phyloP scores from a whole-genome alignment of 2,113 vertebrate species.

The mouse (Mus musculus) region DNA sequence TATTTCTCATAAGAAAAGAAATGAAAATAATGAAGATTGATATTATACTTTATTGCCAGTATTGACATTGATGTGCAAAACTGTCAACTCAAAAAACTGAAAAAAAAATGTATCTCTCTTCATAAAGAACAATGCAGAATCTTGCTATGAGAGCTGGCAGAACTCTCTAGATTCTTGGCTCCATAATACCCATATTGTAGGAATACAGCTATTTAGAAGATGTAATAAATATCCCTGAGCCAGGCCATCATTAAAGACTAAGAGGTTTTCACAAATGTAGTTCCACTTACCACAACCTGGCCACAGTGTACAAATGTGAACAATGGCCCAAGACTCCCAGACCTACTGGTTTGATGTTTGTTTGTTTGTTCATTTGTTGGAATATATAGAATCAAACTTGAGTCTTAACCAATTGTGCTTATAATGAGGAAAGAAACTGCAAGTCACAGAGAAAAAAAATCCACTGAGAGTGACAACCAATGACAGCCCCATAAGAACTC shows the following conservation, averaged over 20 bases:
- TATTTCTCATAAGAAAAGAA: conserved; percentile 46
- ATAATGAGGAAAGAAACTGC: background rate
- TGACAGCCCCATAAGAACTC: background rate
- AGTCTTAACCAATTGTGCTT: background rate
- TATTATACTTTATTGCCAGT: background rate
- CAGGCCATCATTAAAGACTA: background rate
- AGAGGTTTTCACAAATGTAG: background rate
- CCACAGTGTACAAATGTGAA: background rate
- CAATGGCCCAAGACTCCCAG: background rate
- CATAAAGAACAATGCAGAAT: background rate
- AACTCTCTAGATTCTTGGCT: conserved; percentile 45
- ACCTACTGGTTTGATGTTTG: no score
- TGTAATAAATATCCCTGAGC: background rate
- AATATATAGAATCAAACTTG: background rate
- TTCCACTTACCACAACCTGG: background rate
- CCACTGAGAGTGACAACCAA: background rate
- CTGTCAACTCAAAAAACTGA: background rate
- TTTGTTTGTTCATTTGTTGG: background rate
- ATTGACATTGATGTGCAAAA: conserved; percentile 23
- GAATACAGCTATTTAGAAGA: background rate
- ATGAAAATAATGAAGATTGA: background rate
- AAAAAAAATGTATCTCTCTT: conserved; percentile 30
- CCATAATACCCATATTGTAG: background rate
- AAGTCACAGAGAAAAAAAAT: background rate
- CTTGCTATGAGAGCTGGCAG: background rate